Evolutionary conservation across 2,888 invertebrate genomes (phyloP).

Genomic region (Lymantria dispar): DNA sequence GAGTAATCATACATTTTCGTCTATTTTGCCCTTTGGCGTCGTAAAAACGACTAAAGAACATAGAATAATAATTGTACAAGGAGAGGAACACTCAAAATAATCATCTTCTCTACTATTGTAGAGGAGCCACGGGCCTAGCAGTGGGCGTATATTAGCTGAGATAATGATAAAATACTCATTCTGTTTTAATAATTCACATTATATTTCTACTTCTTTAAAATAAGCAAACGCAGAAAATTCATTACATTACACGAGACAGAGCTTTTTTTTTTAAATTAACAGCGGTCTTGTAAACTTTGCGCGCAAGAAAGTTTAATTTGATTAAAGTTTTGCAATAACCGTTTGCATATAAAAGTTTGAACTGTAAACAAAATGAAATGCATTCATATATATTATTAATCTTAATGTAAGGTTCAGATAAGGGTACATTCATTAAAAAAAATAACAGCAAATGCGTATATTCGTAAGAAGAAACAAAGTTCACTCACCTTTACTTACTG

Average conservation of each 20-base stretch:
- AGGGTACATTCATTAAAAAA: background rate
- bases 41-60: too few relatives aligned
- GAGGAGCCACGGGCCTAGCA: too few relatives aligned
- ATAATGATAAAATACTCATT: too few relatives aligned
- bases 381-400: background rate
- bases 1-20: too few relatives aligned
- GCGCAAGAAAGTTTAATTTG: background rate
- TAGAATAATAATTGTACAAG: too few relatives aligned
- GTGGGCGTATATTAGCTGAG: too few relatives aligned
- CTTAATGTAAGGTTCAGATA: background rate
- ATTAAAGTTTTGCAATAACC: background rate
- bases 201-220: too few relatives aligned
- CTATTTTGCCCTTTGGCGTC: too few relatives aligned
- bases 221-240: background rate
- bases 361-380: background rate
- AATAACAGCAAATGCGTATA: background rate
- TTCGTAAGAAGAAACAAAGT: background rate
- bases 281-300: background rate
- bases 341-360: background rate
- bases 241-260: background rate
- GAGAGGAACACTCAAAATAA: too few relatives aligned
- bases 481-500: slow-evolving; percentile 4
- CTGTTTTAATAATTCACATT: too few relatives aligned
- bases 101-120: too few relatives aligned
- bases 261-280: background rate